These are phyloP conservation scores for Phytoseiulus persimilis DNA, from an alignment of 2,888 invertebrate species.

Conservation along the genomic window DNA sequence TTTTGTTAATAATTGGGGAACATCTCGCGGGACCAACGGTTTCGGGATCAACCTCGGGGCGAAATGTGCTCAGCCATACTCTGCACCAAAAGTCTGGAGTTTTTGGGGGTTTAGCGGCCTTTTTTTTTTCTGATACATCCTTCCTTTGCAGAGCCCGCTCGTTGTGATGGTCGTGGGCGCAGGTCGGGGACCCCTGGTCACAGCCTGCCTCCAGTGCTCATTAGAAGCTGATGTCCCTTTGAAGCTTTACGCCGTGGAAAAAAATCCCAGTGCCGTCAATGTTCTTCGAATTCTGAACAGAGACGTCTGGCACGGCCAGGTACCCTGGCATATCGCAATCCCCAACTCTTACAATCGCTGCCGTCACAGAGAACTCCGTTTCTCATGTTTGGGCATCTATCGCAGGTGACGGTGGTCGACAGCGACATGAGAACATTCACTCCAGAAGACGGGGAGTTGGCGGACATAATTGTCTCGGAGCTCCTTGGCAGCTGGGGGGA, in stretches of 20 bases:
- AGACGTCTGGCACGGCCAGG: conserved; percentile 22
- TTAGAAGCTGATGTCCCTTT: conserved; percentile 63
- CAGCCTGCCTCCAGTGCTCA: conserved; percentile 73
- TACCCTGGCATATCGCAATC: too few relatives aligned
- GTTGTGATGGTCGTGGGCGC: conserved; percentile 83
- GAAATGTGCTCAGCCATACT: too few relatives aligned
- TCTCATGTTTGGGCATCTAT: too few relatives aligned
- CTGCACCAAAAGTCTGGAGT: too few relatives aligned
- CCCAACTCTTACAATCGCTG: too few relatives aligned
- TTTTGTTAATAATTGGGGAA: too few relatives aligned
- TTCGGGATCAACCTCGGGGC: too few relatives aligned
- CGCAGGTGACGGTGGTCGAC: conserved; percentile 64
- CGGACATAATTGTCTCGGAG: conserved; percentile 92
- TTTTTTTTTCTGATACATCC: too few relatives aligned
- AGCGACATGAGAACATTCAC: conserved; percentile 77
- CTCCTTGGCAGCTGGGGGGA: conserved; percentile 94
- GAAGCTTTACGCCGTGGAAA: conserved; percentile 88
- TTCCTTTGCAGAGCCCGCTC: conserved; percentile 47
- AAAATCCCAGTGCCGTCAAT: conserved; percentile 84
- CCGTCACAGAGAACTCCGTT: too few relatives aligned
- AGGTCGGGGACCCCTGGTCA: conserved; percentile 86
- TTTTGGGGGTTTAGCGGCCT: too few relatives aligned
- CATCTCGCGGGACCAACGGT: too few relatives aligned
- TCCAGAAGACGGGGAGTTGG: conserved; percentile 63
- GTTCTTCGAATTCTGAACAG: conserved; percentile 44